Conservation (phyloP, 2,113 vertebrate species). For the Otocyon megalotis region DNA sequence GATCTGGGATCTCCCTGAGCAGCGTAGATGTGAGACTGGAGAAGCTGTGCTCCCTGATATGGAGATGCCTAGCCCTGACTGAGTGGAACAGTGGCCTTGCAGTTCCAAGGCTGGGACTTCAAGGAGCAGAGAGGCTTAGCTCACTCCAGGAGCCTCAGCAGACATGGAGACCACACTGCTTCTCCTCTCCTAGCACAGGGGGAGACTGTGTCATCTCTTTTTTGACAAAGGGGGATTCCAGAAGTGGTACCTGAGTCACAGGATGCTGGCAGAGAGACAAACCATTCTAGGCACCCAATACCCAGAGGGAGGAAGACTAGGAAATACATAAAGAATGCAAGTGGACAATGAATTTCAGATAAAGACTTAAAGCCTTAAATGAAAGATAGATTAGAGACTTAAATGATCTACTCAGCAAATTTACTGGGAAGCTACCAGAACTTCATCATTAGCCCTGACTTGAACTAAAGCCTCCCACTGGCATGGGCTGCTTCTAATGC, state of each 20-base stretch:
- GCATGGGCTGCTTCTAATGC: no score
- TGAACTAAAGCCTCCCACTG: not conserved
- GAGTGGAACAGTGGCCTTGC: fast-evolving
- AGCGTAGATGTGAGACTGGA: fast-evolving
- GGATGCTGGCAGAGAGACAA: not conserved
- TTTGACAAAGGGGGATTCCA: not conserved
- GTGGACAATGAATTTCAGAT: not conserved
- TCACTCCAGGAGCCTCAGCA: not conserved
- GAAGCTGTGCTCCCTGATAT: not conserved
- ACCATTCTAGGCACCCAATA: no score
- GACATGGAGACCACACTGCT: fast-evolving
- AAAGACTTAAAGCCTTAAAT: not conserved
- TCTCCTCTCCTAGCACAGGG: not conserved
- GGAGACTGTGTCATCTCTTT: no score
- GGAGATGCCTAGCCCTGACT: no score
- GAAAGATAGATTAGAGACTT: not conserved
- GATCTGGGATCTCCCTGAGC: not conserved
- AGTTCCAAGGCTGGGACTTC: not conserved
- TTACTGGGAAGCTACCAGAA: not conserved
- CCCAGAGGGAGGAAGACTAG: not conserved
- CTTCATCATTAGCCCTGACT: not conserved
- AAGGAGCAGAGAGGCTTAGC: not conserved
- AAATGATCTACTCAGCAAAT: not conserved
- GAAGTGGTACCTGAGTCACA: not conserved
- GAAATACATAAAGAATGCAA: not conserved